A percentile compares a stretch with the other conserved stretches of the same genome.
phyloP scores from a whole-genome alignment of 2,797 vertebrate species.

The Tragelaphus oryx region DNA sequence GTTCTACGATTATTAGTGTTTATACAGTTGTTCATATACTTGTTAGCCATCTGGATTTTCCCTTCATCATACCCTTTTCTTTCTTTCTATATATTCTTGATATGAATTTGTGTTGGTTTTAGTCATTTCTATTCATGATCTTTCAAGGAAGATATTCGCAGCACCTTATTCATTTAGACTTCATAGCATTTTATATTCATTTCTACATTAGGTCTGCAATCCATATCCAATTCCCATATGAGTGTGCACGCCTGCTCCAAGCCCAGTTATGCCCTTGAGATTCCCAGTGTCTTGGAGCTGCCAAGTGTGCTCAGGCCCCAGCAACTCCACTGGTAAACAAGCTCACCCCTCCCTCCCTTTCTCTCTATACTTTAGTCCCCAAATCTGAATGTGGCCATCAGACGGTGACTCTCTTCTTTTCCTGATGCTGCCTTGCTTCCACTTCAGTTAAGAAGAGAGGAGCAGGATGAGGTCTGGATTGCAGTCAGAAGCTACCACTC shows the following conservation, averaged over 20 bases:
- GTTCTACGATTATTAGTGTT: neutral
- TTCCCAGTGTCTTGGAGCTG: neutral
- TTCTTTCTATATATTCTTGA: neutral
- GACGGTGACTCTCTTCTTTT: neutral
- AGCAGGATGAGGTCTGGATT: neutral
- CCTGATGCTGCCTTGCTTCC: neutral
- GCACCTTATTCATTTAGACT: neutral
- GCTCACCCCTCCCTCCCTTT: neutral
- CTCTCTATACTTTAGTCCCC: neutral
- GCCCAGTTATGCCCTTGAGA: neutral
- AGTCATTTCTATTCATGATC: neutral
- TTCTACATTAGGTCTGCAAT: neutral
- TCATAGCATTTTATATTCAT: neutral
- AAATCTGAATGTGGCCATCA: neutral
- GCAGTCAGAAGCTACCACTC: neutral
- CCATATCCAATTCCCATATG: neutral
- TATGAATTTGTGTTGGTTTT: neutral
- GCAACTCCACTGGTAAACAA: neutral
- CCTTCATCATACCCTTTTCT: neutral
- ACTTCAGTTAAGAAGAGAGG: neutral
- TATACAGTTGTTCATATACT: neutral
- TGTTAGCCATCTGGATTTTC: constrained; percentile 1
- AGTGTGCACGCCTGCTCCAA: neutral
- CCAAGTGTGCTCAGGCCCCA: neutral
- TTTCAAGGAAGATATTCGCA: neutral